Base-by-base conservation (phyloP, 2,797 vertebrate species). In the Poecile montanus region DNA sequence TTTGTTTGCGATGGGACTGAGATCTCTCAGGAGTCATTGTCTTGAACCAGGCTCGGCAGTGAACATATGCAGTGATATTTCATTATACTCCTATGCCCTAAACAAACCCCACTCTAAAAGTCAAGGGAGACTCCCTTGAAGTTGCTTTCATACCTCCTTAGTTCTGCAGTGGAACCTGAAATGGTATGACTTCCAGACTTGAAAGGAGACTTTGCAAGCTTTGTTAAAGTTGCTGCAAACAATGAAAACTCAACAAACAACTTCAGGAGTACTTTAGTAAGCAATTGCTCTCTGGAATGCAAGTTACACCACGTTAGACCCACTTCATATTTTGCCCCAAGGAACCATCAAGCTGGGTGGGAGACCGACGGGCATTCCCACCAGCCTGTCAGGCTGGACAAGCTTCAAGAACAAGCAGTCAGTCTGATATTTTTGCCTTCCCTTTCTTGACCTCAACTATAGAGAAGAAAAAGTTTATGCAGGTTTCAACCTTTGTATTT, bases 241-340 rank as follows among this genome's bases (percentile, higher is more conserved):
- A 76, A 89, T 42, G 93, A 79, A 95, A 92, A 94, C 93, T 79
- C 92, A 91, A 90, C 85, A 72, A 91, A 90, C 85, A 93, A 21
- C 92, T 92, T 70, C 58, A 66, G 65, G 70, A 93, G 56, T 57
- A 84, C 57, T 91, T 93, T 30, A 83, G 87, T 83, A 87, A 93
- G 92, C 84, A 89, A 34, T 51, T 94, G 87, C 40, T 95, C 0
- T 0, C n/a, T 90, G 89, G 85, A 94, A 96, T 91, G 88, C 94
- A 95, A 94, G 88, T 93, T 93, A 67, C 63, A 91, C 89, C 85
- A 90, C 0, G 51, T 78, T 88, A 94, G 85, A 90, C 67, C 88
- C 76, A 0, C 71, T 96, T 90, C 60, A 42, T 74, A 86, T 76
- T 93, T 94, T 91, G 88, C 88, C 92, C 89, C 48, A 81, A 85